Evolutionary conservation across 2,113 vertebrate species (phyloP), one percentile per base, ranked within the genome.

Genomic region (Coturnix japonica): DNA sequence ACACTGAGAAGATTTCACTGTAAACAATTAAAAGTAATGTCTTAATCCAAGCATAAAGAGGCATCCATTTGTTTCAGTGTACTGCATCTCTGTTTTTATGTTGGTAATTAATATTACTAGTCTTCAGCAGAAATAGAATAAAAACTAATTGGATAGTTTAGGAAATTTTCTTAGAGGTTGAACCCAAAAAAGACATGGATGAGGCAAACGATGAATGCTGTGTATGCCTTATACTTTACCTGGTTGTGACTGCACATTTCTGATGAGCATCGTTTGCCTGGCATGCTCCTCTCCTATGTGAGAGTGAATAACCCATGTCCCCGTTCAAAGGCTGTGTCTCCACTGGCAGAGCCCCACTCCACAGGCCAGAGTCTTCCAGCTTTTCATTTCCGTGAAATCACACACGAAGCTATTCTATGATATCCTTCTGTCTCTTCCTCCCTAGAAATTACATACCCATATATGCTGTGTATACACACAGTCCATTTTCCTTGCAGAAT

Each of bases 11-110:
- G 89, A 92, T 91, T 92, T 86, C 86, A 81, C 75, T 94, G 75
- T 93, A 95, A 96, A 96, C 85, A 93, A 81, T 93, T 92, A 89
- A 77, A 90, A 91, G 72, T 75, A 90, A 90, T 85, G 85, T 95
- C 89, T 92, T 95, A 87, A 94, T 88, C 81, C 76, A 90, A 66
- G 47, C 75, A 81, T 78, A 89, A 95, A 93, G 92, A 70, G 3
- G 4, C 49, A 88, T 46, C 60, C 26, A 35, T 86, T 95, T 81
- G 85, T 91, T 94, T 94, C 84, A 54, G 57, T 41, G 37, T 37
- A 46, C n/a, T 66, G 70, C 87, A 70, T 90, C 90, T 92, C 91
- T 57, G 43, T 26, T 93, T 96, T 95, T 90, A 92, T 44, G 78
- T 33, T 77, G 71, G 74, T 81, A 93, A 89, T 96, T 93, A 96